phyloP scores from a whole-genome alignment of 2,797 vertebrate genomes.

The Bovichtus variegatus region DNA sequence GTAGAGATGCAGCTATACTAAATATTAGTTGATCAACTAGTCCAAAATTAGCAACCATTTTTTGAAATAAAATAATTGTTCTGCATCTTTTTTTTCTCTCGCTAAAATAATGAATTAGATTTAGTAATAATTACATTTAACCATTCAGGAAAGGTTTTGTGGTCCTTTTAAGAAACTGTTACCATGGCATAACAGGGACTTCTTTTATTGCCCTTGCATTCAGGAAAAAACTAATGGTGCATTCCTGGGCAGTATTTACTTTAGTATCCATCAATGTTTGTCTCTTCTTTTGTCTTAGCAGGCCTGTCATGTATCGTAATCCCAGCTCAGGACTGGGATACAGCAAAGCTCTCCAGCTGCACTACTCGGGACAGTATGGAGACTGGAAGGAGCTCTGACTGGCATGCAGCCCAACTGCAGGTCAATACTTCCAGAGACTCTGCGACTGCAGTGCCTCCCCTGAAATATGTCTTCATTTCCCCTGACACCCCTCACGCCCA shows the following conservation, averaged over 20 bases:
- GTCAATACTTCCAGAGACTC: conserved; percentile 85
- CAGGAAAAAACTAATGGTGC: conserved; percentile 21
- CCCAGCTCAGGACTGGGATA: conserved; percentile 51
- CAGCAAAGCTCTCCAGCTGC: conserved; percentile 63
- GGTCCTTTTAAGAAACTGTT: conserved; percentile 4
- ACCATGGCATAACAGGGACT: conserved; percentile 5
- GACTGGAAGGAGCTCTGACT: conserved; percentile 72
- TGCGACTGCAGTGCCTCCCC: conserved; percentile 76
- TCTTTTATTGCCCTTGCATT: conserved; percentile 28
- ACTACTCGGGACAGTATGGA: conserved; percentile 39
- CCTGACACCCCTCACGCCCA: conserved; percentile 64
- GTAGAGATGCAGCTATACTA: not conserved
- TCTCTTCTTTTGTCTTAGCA: conserved; percentile 38
- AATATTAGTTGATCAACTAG: not conserved
- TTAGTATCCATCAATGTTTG: conserved; percentile 48
- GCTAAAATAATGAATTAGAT: too few relatives aligned
- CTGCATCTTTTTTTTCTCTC: too few relatives aligned
- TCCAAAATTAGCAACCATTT: too few relatives aligned
- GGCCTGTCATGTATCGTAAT: conserved; percentile 40
- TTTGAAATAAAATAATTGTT: too few relatives aligned
- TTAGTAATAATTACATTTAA: conserved; percentile 8
- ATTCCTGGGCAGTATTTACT: conserved; percentile 58
- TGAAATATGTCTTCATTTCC: conserved; percentile 79
- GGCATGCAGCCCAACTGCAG: conserved; percentile 77
- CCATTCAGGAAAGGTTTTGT: conserved; percentile 1